Percentiles rank a stretch among this genome's conserved stretches.
Evolutionary conservation across 2,888 invertebrate genomes (phyloP).

Genomic region (Tiphia femorata): DNA sequence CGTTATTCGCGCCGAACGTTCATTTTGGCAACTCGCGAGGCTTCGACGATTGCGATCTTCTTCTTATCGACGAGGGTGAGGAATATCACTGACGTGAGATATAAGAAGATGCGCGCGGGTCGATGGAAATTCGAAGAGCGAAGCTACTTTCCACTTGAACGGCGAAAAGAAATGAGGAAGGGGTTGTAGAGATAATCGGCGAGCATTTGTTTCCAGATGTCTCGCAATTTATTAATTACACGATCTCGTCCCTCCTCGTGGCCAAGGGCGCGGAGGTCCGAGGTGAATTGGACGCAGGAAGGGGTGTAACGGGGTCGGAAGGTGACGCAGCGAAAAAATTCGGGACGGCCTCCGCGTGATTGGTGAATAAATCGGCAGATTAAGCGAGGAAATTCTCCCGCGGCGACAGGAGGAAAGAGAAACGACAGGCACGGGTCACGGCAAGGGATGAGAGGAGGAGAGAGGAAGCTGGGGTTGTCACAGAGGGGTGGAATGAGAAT

Average conservation of each 20-base stretch:
- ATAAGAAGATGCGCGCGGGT: too few species aligned
- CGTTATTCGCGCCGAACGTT: too few species aligned
- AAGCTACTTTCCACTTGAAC: too few species aligned
- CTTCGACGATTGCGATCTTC: too few species aligned
- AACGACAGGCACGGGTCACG: slow-evolving; percentile 13
- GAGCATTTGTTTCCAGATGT: neutral
- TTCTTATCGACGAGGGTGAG: too few species aligned
- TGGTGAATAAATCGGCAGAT: slow-evolving; percentile 48
- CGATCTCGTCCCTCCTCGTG: neutral
- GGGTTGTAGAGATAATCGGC: neutral
- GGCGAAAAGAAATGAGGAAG: neutral
- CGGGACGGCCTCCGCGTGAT: slow-evolving; percentile 29
- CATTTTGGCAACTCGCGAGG: too few species aligned
- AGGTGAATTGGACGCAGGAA: too few species aligned
- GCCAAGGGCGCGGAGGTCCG: neutral
- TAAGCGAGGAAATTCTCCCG: slow-evolving; percentile 39
- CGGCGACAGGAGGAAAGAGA: slow-evolving; percentile 24
- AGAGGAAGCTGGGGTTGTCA: slow-evolving; percentile 11
- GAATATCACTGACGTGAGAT: too few species aligned
- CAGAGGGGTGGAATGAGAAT: neutral
- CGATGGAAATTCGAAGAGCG: too few species aligned
- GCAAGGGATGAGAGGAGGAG: slow-evolving; percentile 10
- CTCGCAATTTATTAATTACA: neutral
- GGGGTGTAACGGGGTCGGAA: too few species aligned
- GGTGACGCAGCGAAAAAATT: slow-evolving; percentile 25